Percentiles rank a stretch among this genome's conserved stretches.
Evolutionary conservation across 2,888 invertebrate species (phyloP).

Genomic region (Pharmacophagus antenor): DNA sequence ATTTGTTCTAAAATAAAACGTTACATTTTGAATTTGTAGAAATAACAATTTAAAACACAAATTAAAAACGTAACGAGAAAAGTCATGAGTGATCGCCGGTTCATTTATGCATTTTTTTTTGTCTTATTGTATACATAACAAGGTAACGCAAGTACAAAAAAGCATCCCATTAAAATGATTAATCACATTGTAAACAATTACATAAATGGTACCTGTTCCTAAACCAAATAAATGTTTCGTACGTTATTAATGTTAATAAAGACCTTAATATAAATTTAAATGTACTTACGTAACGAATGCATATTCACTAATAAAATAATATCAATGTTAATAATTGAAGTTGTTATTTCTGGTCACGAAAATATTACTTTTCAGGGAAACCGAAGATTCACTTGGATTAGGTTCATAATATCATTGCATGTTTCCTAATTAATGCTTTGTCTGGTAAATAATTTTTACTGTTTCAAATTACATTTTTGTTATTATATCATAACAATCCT

Average conservation of each 20-base stretch:
- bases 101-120: no score
- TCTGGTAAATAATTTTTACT: no score
- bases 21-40: no score
- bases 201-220: not conserved
- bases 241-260: conserved; percentile 3
- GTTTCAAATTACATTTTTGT: no score
- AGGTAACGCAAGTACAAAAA: not conserved
- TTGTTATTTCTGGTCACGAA: not conserved
- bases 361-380: not conserved
- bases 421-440: no score
- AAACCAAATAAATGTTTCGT: conserved; percentile 9
- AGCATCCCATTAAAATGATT: not conserved
- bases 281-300: conserved; percentile 1
- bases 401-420: no score
- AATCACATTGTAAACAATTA: not conserved
- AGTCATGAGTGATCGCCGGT: no score
- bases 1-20: no score
- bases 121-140: not conserved
- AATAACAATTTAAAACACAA: no score
- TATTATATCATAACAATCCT: no score
- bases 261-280: not conserved
- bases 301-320: conserved; percentile 1
- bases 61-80: no score
- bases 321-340: not conserved
- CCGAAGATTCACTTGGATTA: not conserved